phyloP scores from a whole-genome alignment of 2,113 vertebrate genomes.

The Esox niger region DNA sequence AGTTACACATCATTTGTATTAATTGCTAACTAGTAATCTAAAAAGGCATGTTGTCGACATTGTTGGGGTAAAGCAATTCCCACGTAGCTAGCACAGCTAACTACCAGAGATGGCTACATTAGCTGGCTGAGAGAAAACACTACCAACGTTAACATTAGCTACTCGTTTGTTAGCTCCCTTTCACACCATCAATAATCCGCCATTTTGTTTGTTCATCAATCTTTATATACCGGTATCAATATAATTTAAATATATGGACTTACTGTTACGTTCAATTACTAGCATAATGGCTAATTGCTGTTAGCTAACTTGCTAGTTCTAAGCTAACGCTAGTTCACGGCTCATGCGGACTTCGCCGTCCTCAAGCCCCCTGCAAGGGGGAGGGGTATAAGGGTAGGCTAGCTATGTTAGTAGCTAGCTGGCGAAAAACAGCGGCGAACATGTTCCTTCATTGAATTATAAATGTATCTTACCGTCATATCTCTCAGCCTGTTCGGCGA shows the following conservation, averaged over 20 bases:
- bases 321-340: background rate
- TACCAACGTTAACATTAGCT: background rate
- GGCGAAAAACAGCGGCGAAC: constrained; percentile 29
- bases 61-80: too few relatives aligned
- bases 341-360: background rate
- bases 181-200: constrained; percentile 17
- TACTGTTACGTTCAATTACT: too few relatives aligned
- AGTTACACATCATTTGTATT: too few relatives aligned
- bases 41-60: too few relatives aligned
- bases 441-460: constrained; percentile 27
- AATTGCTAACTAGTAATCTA: too few relatives aligned
- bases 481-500: constrained; percentile 96
- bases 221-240: too few relatives aligned
- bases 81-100: background rate
- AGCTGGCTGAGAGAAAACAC: background rate
- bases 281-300: background rate
- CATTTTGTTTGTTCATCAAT: constrained; percentile 41
- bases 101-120: too few relatives aligned
- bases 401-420: constrained; percentile 9
- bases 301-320: background rate
- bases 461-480: constrained; percentile 87
- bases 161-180: background rate
- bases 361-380: background rate
- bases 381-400: background rate
- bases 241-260: too few relatives aligned